These are phyloP conservation scores for Aselliscus stoliczkanus DNA, from an alignment of 2,797 vertebrate genomes.

Conservation along the genomic window DNA sequence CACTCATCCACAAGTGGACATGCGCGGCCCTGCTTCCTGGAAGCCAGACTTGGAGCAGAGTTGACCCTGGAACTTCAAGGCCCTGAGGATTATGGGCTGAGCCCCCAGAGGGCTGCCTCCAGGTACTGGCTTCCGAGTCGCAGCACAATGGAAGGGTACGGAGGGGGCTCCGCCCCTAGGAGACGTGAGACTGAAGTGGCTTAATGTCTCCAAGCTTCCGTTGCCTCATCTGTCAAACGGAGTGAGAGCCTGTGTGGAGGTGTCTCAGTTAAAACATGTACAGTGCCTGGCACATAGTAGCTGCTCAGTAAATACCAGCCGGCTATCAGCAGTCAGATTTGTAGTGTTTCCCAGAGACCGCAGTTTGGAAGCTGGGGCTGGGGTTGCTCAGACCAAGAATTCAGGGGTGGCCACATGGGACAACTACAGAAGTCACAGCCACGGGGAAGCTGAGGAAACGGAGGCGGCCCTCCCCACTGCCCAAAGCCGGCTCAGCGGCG, in stretches of 20 bases:
- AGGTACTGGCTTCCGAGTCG: fast-evolving
- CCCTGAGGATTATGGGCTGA: background rate
- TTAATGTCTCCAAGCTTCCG: background rate
- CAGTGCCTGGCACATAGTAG: too few species aligned
- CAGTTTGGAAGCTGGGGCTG: background rate
- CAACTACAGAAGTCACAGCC: fast-evolving
- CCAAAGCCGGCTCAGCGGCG: background rate
- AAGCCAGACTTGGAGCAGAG: background rate
- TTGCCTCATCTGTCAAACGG: background rate
- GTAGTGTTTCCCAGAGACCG: background rate
- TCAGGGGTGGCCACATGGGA: fast-evolving
- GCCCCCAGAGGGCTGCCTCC: background rate
- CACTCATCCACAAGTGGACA: fast-evolving
- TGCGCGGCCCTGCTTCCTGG: background rate
- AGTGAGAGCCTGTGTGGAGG: background rate
- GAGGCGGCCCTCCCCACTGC: background rate
- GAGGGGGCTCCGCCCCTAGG: background rate
- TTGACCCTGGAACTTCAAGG: background rate
- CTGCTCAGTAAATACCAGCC: fast-evolving
- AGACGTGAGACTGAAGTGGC: background rate
- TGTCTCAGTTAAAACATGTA: background rate
- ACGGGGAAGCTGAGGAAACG: background rate
- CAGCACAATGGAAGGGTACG: fast-evolving
- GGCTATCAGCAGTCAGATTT: fast-evolving
- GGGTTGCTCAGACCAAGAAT: background rate